Evolutionary conservation across 2,797 vertebrate species (phyloP).

Genomic region (Phalloptychus januarius): DNA sequence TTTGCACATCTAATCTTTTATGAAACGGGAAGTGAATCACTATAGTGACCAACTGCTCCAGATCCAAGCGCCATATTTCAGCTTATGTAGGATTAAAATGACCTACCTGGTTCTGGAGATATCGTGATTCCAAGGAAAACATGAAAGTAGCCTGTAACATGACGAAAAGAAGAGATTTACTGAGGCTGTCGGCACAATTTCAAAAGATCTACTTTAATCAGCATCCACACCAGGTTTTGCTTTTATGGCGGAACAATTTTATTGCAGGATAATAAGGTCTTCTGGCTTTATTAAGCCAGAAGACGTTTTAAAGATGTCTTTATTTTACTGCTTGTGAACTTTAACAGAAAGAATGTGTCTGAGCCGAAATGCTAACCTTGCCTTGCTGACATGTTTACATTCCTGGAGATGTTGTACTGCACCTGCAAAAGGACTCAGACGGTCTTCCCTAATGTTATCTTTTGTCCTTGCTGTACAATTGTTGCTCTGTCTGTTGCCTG

Average conservation of each 20-base stretch:
- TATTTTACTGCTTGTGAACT: background rate
- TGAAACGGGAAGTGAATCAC: background rate
- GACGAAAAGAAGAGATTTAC: background rate
- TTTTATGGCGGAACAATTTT: background rate
- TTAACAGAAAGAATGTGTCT: background rate
- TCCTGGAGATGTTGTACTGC: background rate
- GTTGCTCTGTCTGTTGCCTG: background rate
- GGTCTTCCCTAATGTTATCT: background rate
- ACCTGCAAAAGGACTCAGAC: background rate
- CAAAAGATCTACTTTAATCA: background rate
- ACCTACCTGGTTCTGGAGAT: conserved; percentile 79
- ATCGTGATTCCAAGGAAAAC: conserved; percentile 67
- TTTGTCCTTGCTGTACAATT: background rate
- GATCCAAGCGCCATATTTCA: background rate
- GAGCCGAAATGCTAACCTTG: background rate
- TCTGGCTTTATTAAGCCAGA: background rate
- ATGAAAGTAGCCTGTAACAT: conserved; percentile 73
- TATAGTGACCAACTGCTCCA: rapidly evolving
- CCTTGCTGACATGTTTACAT: too few species aligned
- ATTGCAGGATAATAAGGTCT: background rate
- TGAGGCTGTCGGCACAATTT: background rate
- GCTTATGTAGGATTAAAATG: background rate
- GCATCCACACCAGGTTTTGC: background rate
- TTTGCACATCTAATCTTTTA: background rate
- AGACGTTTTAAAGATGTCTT: too few species aligned